These are phyloP conservation scores for Coenonympha arcania DNA, from an alignment of 2,888 invertebrate species.

Conservation along the genomic window DNA sequence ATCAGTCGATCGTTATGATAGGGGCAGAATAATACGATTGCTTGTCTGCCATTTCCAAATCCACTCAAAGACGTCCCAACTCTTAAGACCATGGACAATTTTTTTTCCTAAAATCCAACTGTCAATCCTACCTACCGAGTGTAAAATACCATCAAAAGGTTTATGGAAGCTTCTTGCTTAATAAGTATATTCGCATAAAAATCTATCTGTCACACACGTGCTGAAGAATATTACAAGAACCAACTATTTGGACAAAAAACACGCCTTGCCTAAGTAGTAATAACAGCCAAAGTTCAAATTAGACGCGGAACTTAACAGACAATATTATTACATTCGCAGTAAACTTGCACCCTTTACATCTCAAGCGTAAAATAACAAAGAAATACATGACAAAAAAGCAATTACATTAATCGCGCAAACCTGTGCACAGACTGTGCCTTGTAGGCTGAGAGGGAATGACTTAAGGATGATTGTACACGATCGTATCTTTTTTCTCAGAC, in stretches of 20 bases:
- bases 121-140: too few species aligned
- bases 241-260: neutral
- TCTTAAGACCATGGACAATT: too few species aligned
- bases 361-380: conserved; percentile 15
- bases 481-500: neutral
- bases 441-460: conserved; percentile 17
- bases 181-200: neutral
- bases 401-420: conserved; percentile 40
- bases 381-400: conserved; percentile 34
- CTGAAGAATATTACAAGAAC: too few species aligned
- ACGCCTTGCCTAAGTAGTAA: neutral
- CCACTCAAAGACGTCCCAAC: too few species aligned
- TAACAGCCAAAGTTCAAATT: neutral
- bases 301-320: neutral
- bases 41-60: too few species aligned
- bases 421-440: too few species aligned
- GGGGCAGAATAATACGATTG: too few species aligned
- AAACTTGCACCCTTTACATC: conserved; percentile 6
- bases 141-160: too few species aligned
- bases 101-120: too few species aligned
- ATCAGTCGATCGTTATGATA: too few species aligned
- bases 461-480: neutral
- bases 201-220: too few species aligned
- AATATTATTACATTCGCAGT: conserved; percentile 1
- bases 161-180: too few species aligned